phyloP scores from a whole-genome alignment of 2,113 vertebrate species.

The Cyprinodon brontotheroides region DNA sequence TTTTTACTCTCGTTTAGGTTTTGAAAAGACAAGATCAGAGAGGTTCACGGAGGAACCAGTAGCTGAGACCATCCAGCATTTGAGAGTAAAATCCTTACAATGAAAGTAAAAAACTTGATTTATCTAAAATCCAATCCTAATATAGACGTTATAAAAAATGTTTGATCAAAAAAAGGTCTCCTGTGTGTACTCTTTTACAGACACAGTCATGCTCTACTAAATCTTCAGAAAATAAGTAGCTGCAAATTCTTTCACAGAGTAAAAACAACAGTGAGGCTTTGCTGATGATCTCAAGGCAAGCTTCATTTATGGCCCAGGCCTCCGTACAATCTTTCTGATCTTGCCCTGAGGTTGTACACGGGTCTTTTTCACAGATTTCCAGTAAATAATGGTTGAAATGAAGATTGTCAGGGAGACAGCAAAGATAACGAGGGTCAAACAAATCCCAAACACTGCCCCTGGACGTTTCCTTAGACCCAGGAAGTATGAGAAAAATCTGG shows the following conservation, averaged over 20 bases:
- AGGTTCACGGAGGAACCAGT: constrained; percentile 59
- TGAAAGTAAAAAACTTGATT: neutral
- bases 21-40: constrained; percentile 82
- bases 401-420: constrained; percentile 86
- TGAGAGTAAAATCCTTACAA: constrained; percentile 3
- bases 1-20: constrained; percentile 8
- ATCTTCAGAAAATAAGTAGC: constrained; percentile 15
- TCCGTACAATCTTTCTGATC: constrained; percentile 90
- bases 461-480: constrained; percentile 87
- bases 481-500: constrained; percentile 89
- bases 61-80: constrained; percentile 55
- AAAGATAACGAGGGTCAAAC: constrained; percentile 82
- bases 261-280: constrained; percentile 40
- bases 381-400: constrained; percentile 89
- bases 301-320: constrained; percentile 75
- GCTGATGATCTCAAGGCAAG: constrained; percentile 66
- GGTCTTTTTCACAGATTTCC: constrained; percentile 89
- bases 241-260: constrained; percentile 28
- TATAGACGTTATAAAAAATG: neutral
- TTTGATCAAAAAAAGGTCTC: constrained; percentile 72
- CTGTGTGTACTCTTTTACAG: constrained; percentile 91
- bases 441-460: constrained; percentile 89
- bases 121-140: neutral
- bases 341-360: constrained; percentile 85
- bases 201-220: constrained; percentile 64